These are phyloP conservation scores for Hoplodrina ambigua DNA, from an alignment of 2,888 invertebrate genomes.

Conservation along the genomic window DNA sequence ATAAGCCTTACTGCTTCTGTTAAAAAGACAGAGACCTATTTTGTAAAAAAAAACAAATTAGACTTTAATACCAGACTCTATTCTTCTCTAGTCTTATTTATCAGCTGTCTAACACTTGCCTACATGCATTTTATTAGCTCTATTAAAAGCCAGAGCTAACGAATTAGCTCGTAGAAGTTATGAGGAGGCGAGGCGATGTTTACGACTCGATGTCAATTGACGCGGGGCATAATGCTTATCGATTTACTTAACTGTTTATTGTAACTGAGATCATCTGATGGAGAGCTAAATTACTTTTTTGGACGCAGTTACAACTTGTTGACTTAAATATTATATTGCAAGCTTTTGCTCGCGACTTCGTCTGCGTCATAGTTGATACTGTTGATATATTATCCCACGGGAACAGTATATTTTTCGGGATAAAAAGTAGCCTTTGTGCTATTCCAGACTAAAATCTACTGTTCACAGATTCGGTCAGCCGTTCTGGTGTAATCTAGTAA, in stretches of 20 bases:
- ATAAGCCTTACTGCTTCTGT: too few relatives aligned
- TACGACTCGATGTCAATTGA: conserved; percentile 43
- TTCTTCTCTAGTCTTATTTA: not conserved
- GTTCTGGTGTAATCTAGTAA: too few relatives aligned
- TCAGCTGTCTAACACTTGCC: not conserved
- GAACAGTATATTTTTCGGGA: too few relatives aligned
- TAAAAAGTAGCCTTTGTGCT: too few relatives aligned
- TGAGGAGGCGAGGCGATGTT: conserved; percentile 50
- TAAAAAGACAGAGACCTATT: too few relatives aligned
- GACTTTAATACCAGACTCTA: not conserved
- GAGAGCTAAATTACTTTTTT: not conserved
- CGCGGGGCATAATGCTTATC: conserved; percentile 11
- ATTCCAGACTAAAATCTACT: too few relatives aligned
- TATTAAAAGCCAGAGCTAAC: conserved; percentile 48
- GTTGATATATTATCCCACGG: too few relatives aligned
- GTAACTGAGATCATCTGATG: conserved; percentile 3
- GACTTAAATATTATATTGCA: not conserved
- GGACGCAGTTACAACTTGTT: not conserved
- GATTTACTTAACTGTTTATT: conserved; percentile 42
- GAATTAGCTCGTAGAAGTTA: conserved; percentile 60
- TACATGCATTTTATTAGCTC: conserved; percentile 36
- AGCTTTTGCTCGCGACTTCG: too few relatives aligned
- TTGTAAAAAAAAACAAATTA: not conserved
- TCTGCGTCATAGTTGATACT: too few relatives aligned
- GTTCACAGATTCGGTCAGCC: too few relatives aligned